Evolutionary conservation across 2,113 vertebrate genomes (phyloP), one percentile per base, ranked within the genome.

Genomic region (Chloroceryle aenea): DNA sequence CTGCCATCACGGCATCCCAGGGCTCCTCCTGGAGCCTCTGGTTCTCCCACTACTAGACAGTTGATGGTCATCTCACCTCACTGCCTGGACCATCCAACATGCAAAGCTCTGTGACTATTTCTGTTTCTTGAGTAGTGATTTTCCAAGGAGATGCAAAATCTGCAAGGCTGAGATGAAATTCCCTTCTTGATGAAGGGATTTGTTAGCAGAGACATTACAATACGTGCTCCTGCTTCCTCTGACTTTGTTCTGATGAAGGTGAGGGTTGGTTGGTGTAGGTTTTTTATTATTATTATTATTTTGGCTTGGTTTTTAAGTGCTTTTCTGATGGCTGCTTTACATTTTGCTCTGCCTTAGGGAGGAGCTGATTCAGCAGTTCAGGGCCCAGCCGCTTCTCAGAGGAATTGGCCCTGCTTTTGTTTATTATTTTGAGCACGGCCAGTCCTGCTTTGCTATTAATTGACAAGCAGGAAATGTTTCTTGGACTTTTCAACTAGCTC

Each of bases 331-430:
- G 67, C 77, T 91, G 66, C 61, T 95, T 91, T 94, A 38, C 9
- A 1, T 77, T 90, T 73, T n/a, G 9, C 55, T 87, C 56, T 5
- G 68, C 7, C 3, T 75, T 74, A 21, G 4, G 4, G 53, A 29
- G 26, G 11, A 67, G 83, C 94, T 94, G 90, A 94, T 18, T 95
- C 94, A 96, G 94, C 91, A 75, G 42, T 52, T 81, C 10, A 66
- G 71, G 23, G 12, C 58, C 68, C 96, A 68, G 48, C 45, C 36
- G 0, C 63, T 67, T 47, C 89, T 84, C 66, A 23, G 80, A 74
- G 73, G 80, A 90, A 89, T 89, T 67, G 53, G 40, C 59, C 22
- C 50, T 55, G 66, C 17, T 22, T 91, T 90, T 90, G 29, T 90
- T 96, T 84, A 32, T 89, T 92, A 80, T 92, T 97, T 94, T 74